Conservation (phyloP, 2,113 vertebrate species). For the Hypanus sabinus region DNA sequence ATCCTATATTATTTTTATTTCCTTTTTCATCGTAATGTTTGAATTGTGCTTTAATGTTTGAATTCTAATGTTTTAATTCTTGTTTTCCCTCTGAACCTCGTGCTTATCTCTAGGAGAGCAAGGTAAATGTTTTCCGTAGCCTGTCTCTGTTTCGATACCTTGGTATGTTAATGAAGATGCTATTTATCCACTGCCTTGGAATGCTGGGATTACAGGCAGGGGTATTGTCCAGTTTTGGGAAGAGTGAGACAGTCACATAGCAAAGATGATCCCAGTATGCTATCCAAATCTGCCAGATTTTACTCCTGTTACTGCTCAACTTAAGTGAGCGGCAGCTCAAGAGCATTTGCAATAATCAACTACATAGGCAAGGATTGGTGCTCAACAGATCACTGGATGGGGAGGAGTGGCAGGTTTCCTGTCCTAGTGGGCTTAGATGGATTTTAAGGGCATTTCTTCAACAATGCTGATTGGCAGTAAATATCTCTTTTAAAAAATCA, state of each 20-base stretch:
- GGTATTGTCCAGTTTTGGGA: not conserved
- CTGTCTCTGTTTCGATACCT: no score
- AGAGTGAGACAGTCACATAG: not conserved
- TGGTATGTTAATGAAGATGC: not conserved
- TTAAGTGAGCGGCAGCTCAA: not conserved
- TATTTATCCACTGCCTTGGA: not conserved
- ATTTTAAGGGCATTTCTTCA: no score
- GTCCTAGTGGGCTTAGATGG: no score
- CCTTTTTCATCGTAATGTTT: not conserved
- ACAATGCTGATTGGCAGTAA: not conserved
- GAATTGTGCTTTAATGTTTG: not conserved
- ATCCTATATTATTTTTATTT: not conserved
- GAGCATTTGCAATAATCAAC: not conserved
- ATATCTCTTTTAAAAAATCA: not conserved
- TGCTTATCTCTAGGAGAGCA: conserved; percentile 80
- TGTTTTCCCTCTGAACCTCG: conserved; percentile 60
- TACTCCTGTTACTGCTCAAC: not conserved
- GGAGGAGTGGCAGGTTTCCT: no score
- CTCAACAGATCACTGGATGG: no score
- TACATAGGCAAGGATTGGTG: not conserved
- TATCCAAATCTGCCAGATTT: not conserved
- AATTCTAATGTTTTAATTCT: not conserved
- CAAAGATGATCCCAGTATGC: no score
- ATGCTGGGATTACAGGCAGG: not conserved
- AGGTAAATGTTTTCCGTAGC: conserved; percentile 64